Conservation (phyloP, 2,113 vertebrate species). For the Psephotus haematonotus region DNA sequence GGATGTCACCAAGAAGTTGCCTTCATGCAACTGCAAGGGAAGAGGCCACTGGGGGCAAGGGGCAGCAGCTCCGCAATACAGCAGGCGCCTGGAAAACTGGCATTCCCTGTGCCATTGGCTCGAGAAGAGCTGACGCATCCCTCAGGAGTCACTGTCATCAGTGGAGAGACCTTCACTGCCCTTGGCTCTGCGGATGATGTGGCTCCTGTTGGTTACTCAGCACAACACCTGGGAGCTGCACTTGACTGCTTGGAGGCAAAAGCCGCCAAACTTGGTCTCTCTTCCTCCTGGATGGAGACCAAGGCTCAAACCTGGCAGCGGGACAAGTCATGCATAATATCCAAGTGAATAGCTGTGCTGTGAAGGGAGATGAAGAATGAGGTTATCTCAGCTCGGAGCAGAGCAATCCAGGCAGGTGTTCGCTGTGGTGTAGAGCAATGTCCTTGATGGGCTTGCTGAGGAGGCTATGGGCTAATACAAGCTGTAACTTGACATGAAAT, state of each 20-base stretch:
- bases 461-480: not conserved
- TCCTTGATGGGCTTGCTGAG: not conserved
- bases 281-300: slow-evolving; percentile 38
- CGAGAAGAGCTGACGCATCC: not conserved
- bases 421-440: not conserved
- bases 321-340: slow-evolving; percentile 11
- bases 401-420: not conserved
- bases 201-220: not conserved
- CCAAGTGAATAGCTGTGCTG: slow-evolving; percentile 6
- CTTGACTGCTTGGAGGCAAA: not conserved
- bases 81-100: not conserved
- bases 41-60: not conserved
- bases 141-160: fast-evolving
- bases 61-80: not conserved
- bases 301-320: slow-evolving; percentile 22
- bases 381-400: not conserved
- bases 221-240: not conserved
- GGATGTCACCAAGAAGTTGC: not conserved
- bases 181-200: not conserved
- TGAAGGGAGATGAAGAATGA: not conserved
- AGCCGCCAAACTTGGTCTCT: not conserved
- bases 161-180: not conserved
- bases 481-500: not conserved
- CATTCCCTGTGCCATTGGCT: not conserved
- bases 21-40: fast-evolving